Evolutionary conservation across 1,140 invertebrate species (phyloP), one percentile per base, ranked within the genome.

Genomic region (Sesamia nonagrioides): DNA sequence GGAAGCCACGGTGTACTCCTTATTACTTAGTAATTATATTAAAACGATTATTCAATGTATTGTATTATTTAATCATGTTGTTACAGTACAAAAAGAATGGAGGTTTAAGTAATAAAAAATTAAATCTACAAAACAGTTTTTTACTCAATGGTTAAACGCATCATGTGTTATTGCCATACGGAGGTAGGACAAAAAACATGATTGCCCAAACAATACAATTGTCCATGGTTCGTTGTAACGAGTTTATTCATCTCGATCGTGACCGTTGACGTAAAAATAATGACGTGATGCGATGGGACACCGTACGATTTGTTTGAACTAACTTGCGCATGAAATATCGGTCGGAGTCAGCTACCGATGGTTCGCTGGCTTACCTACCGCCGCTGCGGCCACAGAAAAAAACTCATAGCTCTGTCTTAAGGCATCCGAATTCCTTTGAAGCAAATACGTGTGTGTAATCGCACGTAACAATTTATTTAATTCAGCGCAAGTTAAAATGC

Each of bases 251-350:
- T 75, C 73, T 75, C 69, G 68, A 74, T 81, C 72, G 78, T 79
- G 82, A 81, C 79, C 86, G 83, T 58, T 82, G 82, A 84, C 74
- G 84, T 85, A 82, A 81, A 88, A 87, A 77, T 73, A 77, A 83
- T 92, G 93, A 94, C 84, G 84, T 82, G 83, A 94, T 92, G 37
- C 45, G 86, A 91, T 85, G 86, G 84, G 92, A 94, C 92, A 91
- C 84, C 91, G 90, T 94, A 93, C 89, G 92, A 94, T 94, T 94
- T 94, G 92, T 95, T 94, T 91, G 88, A 92, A 89, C 89, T 88
- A 91, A 91, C 88, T 90, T 90, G 89, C 89, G 87, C 90, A 89
- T 87, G 87, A 87, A 87, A 89, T 89, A 85, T 85, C 84, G 79
- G 80, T 81, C 84, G 86, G 86, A 86, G 85, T 82, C 89, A 91